Base-by-base conservation (phyloP, 2,888 invertebrate genomes). In the Marronus borbonicus region DNA sequence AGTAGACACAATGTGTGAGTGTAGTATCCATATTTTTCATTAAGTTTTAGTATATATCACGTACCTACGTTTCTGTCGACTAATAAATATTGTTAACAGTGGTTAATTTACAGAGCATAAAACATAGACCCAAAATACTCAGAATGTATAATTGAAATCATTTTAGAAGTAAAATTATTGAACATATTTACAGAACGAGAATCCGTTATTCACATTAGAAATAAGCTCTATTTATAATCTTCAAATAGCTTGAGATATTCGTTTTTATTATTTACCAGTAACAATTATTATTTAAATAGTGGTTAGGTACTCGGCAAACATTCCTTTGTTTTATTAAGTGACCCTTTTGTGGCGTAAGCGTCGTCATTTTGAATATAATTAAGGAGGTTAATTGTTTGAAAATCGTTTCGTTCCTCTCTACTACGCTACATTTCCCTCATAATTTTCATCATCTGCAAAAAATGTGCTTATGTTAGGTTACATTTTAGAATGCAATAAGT, bases 321-420 rank as follows among this genome's bases (percentile, higher is more conserved):
- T 65, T 65, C 65, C 65, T 65, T 65, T 65, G 65, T 65, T 65
- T 36, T 65, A 65, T 65, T 65, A 65, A 65, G 65, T 65, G 39
- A 65, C 39, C 65, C 65, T 65, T 65, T 65, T 65, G 65, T 65
- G 65, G 28, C 39, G 31, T 65, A 65, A 39, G 65, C 65, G 65
- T 65, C 36, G 65, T 17, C 36, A 39, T 65, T 65, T 65, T 39
- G 39, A 36, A 65, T 65, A 65, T 44, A 65, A 65, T 65, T 65
- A 65, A 36, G 17, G 65, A 65, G 39, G 65, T 65, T 65, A 65
- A 65, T 65, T 65, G 65, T 14, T 31, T 36, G 65, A 65, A 65
- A 65, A 65, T 65, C 65, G 39, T 39, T 65, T 36, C 39, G n/a
- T 39, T 39, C 39, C 36, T 17, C 17, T 65, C 28, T 31, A 10